Evolutionary conservation across 2,888 invertebrate species (phyloP).

Genomic region (Griposia aprilina): DNA sequence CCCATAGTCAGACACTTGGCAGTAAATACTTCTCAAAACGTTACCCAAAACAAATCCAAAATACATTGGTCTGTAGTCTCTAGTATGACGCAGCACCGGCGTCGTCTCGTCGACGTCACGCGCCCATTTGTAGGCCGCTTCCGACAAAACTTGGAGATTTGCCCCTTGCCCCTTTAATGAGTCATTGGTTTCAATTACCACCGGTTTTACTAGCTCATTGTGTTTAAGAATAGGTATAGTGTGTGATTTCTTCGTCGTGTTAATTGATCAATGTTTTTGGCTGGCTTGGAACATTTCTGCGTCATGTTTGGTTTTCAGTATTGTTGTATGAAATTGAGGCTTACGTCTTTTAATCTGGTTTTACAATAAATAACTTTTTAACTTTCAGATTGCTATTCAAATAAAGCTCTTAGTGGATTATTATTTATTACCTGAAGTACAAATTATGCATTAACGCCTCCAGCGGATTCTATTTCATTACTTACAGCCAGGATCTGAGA

Average conservation of each 20-base stretch:
- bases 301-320: background rate
- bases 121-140: slow-evolving; percentile 69
- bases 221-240: slow-evolving; percentile 39
- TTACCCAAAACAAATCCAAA: slow-evolving; percentile 52
- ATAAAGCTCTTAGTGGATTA: slow-evolving; percentile 14
- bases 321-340: background rate
- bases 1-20: slow-evolving; percentile 31
- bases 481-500: slow-evolving; percentile 33
- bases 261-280: background rate
- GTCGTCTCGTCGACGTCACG: slow-evolving; percentile 65
- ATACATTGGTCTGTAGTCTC: slow-evolving; percentile 36
- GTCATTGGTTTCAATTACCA: slow-evolving; percentile 66
- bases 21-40: slow-evolving; percentile 37
- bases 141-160: slow-evolving; percentile 67
- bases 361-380: background rate
- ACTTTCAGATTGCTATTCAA: slow-evolving; percentile 13
- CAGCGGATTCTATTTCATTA: slow-evolving; percentile 48
- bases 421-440: slow-evolving; percentile 24
- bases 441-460: slow-evolving; percentile 38
- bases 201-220: slow-evolving; percentile 49
- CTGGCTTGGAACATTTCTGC: background rate
- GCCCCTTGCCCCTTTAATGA: slow-evolving; percentile 67
- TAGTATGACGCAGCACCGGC: slow-evolving; percentile 64
- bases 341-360: too few relatives aligned
- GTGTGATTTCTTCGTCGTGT: slow-evolving; percentile 41